Evolutionary conservation across 2,113 vertebrate species (phyloP), one percentile per base, ranked within the genome.

Genomic region (Megalops atlanticus): DNA sequence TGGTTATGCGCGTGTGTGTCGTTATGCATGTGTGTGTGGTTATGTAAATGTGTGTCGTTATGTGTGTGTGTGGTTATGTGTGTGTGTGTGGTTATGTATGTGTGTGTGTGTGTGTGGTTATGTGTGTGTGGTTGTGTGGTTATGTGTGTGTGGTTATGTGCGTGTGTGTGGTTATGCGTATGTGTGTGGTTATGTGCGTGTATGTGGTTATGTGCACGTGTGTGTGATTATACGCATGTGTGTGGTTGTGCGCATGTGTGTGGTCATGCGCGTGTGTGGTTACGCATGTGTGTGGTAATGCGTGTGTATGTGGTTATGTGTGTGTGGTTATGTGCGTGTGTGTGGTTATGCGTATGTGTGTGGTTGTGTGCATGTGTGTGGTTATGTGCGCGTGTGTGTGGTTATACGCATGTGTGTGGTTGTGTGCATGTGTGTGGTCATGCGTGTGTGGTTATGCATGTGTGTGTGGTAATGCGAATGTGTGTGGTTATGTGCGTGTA

Each of bases 251-350:
- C 14, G 52, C 15, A 8, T 41, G 5, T 69, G 54, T 69, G 77
- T 41, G 54, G 38, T 38, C n/a, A 24, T 69, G 77, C 40, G 77
- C 40, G 77, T 69, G 77, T 79, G 36, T 70, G 58, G n/a, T n/a
- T 79, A n/a, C n/a, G n/a, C n/a, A n/a, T n/a, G n/a, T n/a, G n/a
- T n/a, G n/a, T n/a, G n/a, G 77, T 4, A 33, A 27, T 71, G 40
- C 21, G 40, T 47, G 68, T 72, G 64, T 80, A 31, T 72, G 69
- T 36, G 69, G 75, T 15, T 49, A 38, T 69, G 43, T 78, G 43
- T 52, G 31, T 24, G 24, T 72, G 24, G 74, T 38, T 70, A 45
- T 38, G 12, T n/a, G 40, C 43, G 5, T 35, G 41, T 58, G 52
- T 49, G 2, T 49, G 47, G 47, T 49, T 10, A 12, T 49, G n/a